Percentiles rank a stretch among this genome's conserved stretches.
These are phyloP conservation scores for Leucopsar rothschildi DNA, from an alignment of 2,113 vertebrate genomes.

Conservation along the genomic window DNA sequence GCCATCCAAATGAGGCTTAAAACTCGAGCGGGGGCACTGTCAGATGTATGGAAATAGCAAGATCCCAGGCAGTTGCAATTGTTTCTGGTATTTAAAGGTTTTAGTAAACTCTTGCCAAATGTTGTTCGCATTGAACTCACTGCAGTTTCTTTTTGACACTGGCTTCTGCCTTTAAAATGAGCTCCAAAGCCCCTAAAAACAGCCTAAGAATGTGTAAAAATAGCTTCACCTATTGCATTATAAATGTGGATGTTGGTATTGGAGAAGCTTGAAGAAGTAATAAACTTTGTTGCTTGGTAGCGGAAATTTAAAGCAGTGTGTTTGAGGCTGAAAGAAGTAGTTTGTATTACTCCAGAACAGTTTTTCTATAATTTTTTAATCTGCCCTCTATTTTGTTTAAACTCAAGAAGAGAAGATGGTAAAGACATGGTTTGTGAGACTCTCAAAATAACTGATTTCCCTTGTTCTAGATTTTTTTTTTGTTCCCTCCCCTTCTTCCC, in stretches of 20 bases:
- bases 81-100: not conserved
- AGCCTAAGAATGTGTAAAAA: not conserved
- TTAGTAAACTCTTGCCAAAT: not conserved
- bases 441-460: not conserved
- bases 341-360: not conserved
- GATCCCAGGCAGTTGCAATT: not conserved
- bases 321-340: not conserved
- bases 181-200: not conserved
- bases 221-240: not conserved
- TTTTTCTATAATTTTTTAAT: not conserved
- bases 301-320: not conserved
- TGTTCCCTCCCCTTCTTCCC: not conserved
- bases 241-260: not conserved
- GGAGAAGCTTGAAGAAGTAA: not conserved
- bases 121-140: not conserved
- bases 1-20: not conserved
- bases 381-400: not conserved
- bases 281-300: not conserved
- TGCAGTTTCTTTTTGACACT: not conserved
- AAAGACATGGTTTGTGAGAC: not conserved
- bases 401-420: not conserved
- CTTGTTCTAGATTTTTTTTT: not conserved
- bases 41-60: not conserved
- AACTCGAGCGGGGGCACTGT: not conserved
- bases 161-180: not conserved